These are phyloP conservation scores for Eumeta japonica DNA, from an alignment of 1,140 invertebrate genomes.

Conservation along the genomic window DNA sequence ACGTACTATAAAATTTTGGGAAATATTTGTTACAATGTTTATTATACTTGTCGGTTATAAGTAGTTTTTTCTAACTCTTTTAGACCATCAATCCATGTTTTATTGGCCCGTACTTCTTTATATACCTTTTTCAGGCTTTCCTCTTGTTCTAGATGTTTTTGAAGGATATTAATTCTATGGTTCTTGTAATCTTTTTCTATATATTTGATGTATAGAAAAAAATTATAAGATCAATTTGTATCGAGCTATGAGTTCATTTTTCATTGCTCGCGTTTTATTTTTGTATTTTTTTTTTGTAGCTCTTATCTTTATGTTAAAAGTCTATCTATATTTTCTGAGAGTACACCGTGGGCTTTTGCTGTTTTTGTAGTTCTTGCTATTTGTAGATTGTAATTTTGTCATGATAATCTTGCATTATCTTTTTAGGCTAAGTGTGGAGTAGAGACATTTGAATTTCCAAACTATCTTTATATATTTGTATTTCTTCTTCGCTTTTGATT, in stretches of 20 bases:
- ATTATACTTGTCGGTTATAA: too few species aligned
- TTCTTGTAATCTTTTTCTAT: constrained; percentile 11
- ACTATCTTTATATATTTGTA: too few species aligned
- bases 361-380: not conserved
- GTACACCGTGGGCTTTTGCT: not conserved
- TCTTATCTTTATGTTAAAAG: constrained; percentile 10
- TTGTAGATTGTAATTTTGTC: constrained; percentile 11
- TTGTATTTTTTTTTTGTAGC: constrained; percentile 7
- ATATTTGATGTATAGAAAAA: too few species aligned
- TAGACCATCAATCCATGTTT: constrained; percentile 11
- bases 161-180: too few species aligned
- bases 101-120: constrained; percentile 12
- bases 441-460: too few species aligned
- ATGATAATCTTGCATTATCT: constrained; percentile 13
- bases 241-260: constrained; percentile 11
- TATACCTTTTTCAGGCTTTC: constrained; percentile 12
- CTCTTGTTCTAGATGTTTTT: constrained; percentile 10
- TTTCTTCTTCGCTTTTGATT: constrained; percentile 2
- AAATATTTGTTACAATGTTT: too few species aligned
- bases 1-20: too few species aligned
- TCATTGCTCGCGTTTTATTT: constrained; percentile 9
- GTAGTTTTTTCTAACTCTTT: constrained; percentile 3
- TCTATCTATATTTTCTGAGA: constrained; percentile 7
- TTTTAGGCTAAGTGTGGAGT: too few species aligned
- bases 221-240: constrained; percentile 11